Evolutionary conservation across 2,888 invertebrate genomes (phyloP).

Genomic region (Slavum lentiscoides): DNA sequence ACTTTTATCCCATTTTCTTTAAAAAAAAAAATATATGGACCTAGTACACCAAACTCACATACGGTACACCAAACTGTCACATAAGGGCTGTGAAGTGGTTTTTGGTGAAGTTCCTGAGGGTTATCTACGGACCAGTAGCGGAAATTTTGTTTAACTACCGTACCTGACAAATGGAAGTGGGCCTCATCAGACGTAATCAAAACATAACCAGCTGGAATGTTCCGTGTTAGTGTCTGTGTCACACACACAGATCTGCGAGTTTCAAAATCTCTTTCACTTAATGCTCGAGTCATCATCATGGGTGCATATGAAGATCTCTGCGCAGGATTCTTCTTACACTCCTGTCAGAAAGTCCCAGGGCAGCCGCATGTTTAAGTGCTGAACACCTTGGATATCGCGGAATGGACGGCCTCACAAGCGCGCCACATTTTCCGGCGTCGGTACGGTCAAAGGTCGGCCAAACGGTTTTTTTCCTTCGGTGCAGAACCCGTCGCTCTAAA

Average conservation of each 20-base stretch:
- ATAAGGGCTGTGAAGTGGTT: constrained; percentile 40
- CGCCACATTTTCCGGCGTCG: no score
- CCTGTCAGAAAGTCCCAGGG: no score
- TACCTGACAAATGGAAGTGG: constrained; percentile 55
- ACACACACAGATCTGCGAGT: background rate
- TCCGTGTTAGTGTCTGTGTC: background rate
- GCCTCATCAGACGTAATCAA: constrained; percentile 54
- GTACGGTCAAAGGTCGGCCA: no score
- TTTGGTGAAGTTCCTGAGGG: constrained; percentile 39
- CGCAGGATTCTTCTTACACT: no score
- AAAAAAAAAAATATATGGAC: constrained; percentile 42
- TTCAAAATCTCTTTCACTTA: constrained; percentile 9
- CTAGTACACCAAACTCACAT: constrained; percentile 45
- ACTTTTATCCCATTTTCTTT: constrained; percentile 41
- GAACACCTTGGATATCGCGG: no score
- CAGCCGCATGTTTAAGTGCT: no score
- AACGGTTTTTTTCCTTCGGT: no score
- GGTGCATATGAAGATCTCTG: no score
- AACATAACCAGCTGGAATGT: background rate
- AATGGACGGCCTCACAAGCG: no score
- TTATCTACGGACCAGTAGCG: constrained; percentile 22
- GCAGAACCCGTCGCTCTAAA: no score
- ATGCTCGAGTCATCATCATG: constrained; percentile 56
- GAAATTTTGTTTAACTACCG: constrained; percentile 54
- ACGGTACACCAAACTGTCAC: constrained; percentile 52